These are phyloP conservation scores for Ia io DNA, from an alignment of 2,113 vertebrate species.

Conservation along the genomic window DNA sequence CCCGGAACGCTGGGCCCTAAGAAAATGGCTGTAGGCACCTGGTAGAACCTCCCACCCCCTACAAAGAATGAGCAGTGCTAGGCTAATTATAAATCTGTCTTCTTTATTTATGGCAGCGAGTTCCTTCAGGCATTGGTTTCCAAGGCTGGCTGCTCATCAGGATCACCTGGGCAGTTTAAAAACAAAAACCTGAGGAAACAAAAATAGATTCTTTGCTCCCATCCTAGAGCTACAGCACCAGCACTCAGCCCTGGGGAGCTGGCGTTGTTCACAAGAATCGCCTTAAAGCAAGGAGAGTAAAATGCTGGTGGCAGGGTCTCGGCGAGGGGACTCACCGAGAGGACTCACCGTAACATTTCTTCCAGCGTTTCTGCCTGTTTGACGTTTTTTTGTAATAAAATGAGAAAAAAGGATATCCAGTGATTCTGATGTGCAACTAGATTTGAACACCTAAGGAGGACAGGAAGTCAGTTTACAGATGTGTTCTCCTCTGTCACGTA, in stretches of 20 bases:
- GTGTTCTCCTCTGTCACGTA: background rate
- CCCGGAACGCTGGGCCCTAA: constrained; percentile 24
- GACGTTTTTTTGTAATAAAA: constrained; percentile 13
- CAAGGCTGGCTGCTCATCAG: background rate
- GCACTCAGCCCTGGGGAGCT: background rate
- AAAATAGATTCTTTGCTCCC: constrained; percentile 1
- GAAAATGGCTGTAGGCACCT: background rate
- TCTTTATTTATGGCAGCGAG: constrained; percentile 5
- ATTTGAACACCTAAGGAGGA: background rate
- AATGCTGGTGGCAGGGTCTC: background rate
- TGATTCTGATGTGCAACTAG: background rate
- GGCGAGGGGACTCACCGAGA: background rate
- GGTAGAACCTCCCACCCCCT: background rate
- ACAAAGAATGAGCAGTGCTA: background rate
- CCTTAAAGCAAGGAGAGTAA: background rate
- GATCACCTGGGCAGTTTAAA: constrained; percentile 34
- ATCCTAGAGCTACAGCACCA: background rate
- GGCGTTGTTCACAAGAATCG: background rate
- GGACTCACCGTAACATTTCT: background rate
- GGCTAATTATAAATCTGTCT: constrained; percentile 42
- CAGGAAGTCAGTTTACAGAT: background rate
- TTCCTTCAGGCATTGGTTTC: constrained; percentile 34
- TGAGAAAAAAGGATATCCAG: background rate
- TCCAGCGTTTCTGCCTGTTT: background rate
- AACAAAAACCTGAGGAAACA: constrained; percentile 29